Evolutionary conservation across 2,113 vertebrate genomes (phyloP), one percentile per base, ranked within the genome.

Genomic region (Prionailurus bengalensis): DNA sequence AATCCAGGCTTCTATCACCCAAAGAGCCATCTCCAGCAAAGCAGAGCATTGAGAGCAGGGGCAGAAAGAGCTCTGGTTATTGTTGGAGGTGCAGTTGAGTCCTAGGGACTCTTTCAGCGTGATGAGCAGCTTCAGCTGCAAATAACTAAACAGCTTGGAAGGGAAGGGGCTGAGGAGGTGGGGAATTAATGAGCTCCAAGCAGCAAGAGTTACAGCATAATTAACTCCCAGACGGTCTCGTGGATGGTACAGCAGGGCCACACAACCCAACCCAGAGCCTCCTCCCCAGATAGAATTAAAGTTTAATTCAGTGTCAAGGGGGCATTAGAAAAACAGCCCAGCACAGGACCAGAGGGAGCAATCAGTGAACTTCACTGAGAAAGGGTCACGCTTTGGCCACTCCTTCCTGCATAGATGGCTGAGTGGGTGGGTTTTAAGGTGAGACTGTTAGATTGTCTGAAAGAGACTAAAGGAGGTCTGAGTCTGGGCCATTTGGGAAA

Each of bases 231-330:
- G 91, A 92, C 94, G 68, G 79, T 98, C 95, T 98, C 96, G 89
- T 2, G 81, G 63, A 95, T 14, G 8, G 14, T 94, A 74, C 58
- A 81, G 45, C 25, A 74, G 78, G 92, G 58, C 90, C 70, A 76
- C 70, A 91, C 71, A 15, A 23, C 23, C 91, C 93, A 90, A 85
- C 97, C 97, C 71, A 63, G 73, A 95, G 80, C 82, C 95, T 97
- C 95, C 90, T 97, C 96, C 85, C 97, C 87, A 12, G 51, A 7
- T n/a, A 91, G 94, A 98, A 97, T 98, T 98, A 98, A 98, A 98
- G 83, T 97, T 98, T 98, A 97, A 95, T 98, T 98, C 97, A 83
- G 88, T 87, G 97, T 98, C 98, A 97, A 94, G 96, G 97, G 97
- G 97, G 87, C 95, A 97, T 78, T 97, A 86, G 95, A 95, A 98